Evolutionary conservation across 2,797 vertebrate species (phyloP).

Genomic region (Falco cherrug): DNA sequence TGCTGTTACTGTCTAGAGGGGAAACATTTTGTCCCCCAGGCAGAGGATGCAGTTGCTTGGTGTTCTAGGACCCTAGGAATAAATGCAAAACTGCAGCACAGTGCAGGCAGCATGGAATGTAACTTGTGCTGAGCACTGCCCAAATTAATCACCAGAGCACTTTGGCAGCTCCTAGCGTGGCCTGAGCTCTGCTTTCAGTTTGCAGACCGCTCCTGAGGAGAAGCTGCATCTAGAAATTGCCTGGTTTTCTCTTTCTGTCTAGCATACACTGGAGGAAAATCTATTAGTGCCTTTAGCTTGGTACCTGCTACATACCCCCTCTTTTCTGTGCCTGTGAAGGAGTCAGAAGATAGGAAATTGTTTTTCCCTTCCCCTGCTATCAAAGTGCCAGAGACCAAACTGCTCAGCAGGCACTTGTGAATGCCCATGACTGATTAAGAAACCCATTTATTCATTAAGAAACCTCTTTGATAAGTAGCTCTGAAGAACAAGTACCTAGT

Average conservation of each 20-base stretch:
- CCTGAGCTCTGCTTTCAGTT: neutral
- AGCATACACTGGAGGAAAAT: neutral
- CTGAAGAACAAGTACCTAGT: neutral
- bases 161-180: neutral
- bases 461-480: slow-evolving; percentile 6
- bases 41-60: neutral
- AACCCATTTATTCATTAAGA: slow-evolving; percentile 16
- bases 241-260: neutral
- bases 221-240: neutral
- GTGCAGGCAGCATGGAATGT: neutral
- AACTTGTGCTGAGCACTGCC: neutral
- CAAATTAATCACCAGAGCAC: neutral
- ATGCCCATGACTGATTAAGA: neutral
- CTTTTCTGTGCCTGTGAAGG: neutral
- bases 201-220: neutral
- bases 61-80: neutral
- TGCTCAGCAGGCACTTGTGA: neutral
- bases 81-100: neutral
- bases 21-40: neutral
- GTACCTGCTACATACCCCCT: neutral
- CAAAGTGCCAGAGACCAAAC: neutral
- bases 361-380: neutral
- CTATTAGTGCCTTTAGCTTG: neutral
- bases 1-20: neutral
- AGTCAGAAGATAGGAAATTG: neutral